A percentile compares a stretch with the other conserved stretches of the same genome.
Evolutionary conservation across 2,113 vertebrate species (phyloP).

Genomic region (Psittacula cyanocephala): DNA sequence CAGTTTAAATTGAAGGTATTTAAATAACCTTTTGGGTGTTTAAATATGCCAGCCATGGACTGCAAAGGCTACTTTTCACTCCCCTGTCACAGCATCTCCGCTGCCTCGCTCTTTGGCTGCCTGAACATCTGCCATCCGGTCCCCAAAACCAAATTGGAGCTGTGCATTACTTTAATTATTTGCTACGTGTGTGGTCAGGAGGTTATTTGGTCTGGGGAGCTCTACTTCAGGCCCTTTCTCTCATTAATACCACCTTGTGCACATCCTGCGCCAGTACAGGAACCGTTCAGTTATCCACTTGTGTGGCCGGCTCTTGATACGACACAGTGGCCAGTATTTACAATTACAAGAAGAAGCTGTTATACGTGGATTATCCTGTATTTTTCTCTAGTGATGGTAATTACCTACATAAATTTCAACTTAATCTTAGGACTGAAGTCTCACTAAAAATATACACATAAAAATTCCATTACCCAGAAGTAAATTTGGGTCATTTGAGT

Average conservation of each 20-base stretch:
- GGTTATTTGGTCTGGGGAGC: slow-evolving; percentile 76
- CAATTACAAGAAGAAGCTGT: slow-evolving; percentile 70
- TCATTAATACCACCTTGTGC: slow-evolving; percentile 71
- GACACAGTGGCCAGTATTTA: slow-evolving; percentile 68
- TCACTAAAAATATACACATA: not conserved
- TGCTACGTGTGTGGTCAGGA: slow-evolving; percentile 83
- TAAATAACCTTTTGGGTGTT: not conserved
- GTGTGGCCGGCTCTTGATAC: slow-evolving; percentile 75
- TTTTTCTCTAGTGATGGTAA: slow-evolving; percentile 57
- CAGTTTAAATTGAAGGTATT: not conserved
- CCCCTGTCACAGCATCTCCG: not conserved
- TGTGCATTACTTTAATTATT: slow-evolving; percentile 77
- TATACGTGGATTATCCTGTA: slow-evolving; percentile 3
- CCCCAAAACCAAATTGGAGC: slow-evolving; percentile 62
- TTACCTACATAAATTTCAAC: slow-evolving; percentile 54
- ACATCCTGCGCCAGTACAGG: slow-evolving; percentile 60
- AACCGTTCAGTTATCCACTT: slow-evolving; percentile 74
- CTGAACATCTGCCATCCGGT: slow-evolving; percentile 72
- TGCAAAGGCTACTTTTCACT: not conserved
- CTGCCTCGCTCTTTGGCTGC: slow-evolving; percentile 59
- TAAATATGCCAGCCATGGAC: not conserved
- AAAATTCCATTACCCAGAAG: slow-evolving; percentile 24
- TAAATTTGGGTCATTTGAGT: slow-evolving; percentile 13
- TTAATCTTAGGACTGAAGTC: slow-evolving; percentile 24
- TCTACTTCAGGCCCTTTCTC: slow-evolving; percentile 46